phyloP scores from a whole-genome alignment of 1,140 invertebrate genomes.

The Pseudoatta argentina region DNA sequence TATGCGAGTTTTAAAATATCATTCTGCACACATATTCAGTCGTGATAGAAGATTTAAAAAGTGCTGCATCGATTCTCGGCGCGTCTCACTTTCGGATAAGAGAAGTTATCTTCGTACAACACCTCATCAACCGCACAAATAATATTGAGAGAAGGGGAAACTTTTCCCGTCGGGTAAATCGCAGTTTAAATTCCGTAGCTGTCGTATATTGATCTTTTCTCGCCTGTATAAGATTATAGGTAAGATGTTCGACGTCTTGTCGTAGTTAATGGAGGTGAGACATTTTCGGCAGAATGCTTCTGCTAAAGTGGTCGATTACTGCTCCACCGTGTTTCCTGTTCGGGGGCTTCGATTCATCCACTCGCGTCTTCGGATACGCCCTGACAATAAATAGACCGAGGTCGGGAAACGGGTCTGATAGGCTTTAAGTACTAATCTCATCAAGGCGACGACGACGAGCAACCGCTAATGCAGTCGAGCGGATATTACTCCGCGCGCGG shows the following conservation, averaged over 20 bases:
- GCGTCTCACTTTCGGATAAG: slow-evolving; percentile 32
- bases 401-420: slow-evolving; percentile 53
- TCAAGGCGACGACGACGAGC: slow-evolving; percentile 41
- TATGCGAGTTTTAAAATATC: slow-evolving; percentile 6
- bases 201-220: slow-evolving; percentile 42
- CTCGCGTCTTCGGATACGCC: slow-evolving; percentile 28
- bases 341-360: neutral
- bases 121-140: slow-evolving; percentile 42
- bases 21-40: neutral
- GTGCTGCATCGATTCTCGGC: slow-evolving; percentile 34
- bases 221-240: slow-evolving; percentile 31
- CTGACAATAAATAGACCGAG: slow-evolving; percentile 57
- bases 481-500: slow-evolving; percentile 48
- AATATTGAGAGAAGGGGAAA: no score
- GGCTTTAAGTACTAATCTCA: slow-evolving; percentile 64
- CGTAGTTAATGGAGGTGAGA: slow-evolving; percentile 52
- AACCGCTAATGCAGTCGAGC: slow-evolving; percentile 49
- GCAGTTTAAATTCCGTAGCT: slow-evolving; percentile 51
- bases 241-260: slow-evolving; percentile 44
- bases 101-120: neutral
- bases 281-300: slow-evolving; percentile 55
- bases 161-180: slow-evolving; percentile 33
- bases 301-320: slow-evolving; percentile 58
- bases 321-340: slow-evolving; percentile 16
- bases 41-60: slow-evolving; percentile 47